Conservation (phyloP, 1,140 invertebrate genomes). For the Sweltsa coloradensis region DNA sequence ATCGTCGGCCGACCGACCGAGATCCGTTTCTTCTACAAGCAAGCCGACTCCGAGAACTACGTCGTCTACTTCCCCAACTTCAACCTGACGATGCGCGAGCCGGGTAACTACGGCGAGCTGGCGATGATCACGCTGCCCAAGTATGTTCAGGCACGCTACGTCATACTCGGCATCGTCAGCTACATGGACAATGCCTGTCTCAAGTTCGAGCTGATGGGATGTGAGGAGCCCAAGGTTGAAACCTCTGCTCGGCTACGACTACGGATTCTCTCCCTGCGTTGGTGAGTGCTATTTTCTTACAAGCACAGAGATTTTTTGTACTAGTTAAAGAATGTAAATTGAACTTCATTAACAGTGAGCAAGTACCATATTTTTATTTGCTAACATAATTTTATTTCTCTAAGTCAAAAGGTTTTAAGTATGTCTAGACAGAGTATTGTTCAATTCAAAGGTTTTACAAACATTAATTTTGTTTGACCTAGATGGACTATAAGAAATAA, state of each 20-base stretch:
- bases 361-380: too few relatives aligned
- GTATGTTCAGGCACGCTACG: constrained; percentile 83
- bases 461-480: too few relatives aligned
- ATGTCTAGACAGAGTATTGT: too few relatives aligned
- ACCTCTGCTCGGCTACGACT: constrained; percentile 82
- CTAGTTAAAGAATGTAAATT: too few relatives aligned
- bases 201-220: constrained; percentile 93
- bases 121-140: constrained; percentile 91
- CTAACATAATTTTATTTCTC: too few relatives aligned
- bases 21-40: constrained; percentile 94
- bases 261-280: constrained; percentile 86
- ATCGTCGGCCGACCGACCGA: constrained; percentile 89
- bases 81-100: constrained; percentile 83
- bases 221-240: constrained; percentile 69
- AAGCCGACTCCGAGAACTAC: constrained; percentile 84
- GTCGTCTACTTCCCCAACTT: constrained; percentile 95
- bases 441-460: too few relatives aligned
- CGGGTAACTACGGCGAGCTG: constrained; percentile 87
- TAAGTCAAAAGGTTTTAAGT: too few relatives aligned
- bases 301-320: too few relatives aligned
- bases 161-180: constrained; percentile 86
- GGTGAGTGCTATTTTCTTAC: constrained; percentile 34
- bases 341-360: too few relatives aligned
- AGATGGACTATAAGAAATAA: too few relatives aligned
- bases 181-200: constrained; percentile 94